Evolutionary conservation across 2,888 invertebrate species (phyloP).

Genomic region (Agonopterix alstromeriana): DNA sequence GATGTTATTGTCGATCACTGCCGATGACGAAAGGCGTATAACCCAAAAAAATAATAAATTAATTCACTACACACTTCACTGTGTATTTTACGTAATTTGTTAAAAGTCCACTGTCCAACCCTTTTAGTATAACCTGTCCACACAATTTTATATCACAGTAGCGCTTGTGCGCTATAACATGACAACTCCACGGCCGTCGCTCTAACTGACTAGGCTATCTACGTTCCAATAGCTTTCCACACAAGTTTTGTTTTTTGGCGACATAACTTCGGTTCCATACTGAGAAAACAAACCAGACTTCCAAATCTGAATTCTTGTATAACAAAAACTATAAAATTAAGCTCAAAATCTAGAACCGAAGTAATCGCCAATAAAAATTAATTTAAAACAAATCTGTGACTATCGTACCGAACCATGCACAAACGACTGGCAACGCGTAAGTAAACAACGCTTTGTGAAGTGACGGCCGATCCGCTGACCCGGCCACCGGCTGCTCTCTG

Average conservation of each 20-base stretch:
- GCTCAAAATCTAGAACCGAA: no score
- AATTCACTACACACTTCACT: constrained; percentile 34
- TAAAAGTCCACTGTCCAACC: constrained; percentile 26
- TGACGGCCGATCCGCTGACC: constrained; percentile 52
- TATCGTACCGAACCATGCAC: constrained; percentile 91
- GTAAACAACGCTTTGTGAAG: constrained; percentile 81
- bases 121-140: constrained; percentile 10
- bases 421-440: constrained; percentile 87
- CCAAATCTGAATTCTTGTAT: background rate
- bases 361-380: background rate
- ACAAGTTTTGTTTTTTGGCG: background rate
- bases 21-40: constrained; percentile 6
- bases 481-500: constrained; percentile 41
- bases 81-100: constrained; percentile 30
- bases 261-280: background rate
- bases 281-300: background rate
- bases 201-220: constrained; percentile 55
- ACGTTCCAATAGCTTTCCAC: constrained; percentile 12
- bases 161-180: constrained; percentile 30
- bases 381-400: constrained; percentile 88
- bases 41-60: constrained; percentile 36
- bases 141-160: constrained; percentile 49
- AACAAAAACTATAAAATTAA: background rate
- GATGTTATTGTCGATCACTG: constrained; percentile 57
- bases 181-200: constrained; percentile 23